Percentiles rank a stretch among this genome's conserved stretches.
Conservation (phyloP, 2,888 invertebrate species). For the Prenolepis imparis region DNA sequence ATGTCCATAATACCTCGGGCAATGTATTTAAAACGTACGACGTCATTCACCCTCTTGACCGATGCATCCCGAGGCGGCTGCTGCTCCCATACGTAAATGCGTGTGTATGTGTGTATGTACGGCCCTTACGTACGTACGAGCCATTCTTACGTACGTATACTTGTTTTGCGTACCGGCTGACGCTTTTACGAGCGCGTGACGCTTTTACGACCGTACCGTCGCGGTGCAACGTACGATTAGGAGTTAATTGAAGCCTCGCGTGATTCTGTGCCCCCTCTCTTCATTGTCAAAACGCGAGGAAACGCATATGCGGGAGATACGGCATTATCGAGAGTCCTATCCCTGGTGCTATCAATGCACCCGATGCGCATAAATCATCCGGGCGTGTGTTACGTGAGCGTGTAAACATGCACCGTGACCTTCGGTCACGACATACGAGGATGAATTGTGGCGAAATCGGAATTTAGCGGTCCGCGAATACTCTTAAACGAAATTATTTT, state of each 20-base stretch:
- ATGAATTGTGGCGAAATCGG: conserved; percentile 3
- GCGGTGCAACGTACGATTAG: conserved; percentile 76
- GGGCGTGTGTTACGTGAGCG: conserved; percentile 39
- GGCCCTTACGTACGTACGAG: conserved; percentile 29
- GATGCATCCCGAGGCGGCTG: conserved; percentile 20
- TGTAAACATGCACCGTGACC: conserved; percentile 11
- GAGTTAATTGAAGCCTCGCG: conserved; percentile 68
- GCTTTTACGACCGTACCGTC: conserved; percentile 69
- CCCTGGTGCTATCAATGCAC: conserved; percentile 21
- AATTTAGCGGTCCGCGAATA: background rate
- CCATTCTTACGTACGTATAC: conserved; percentile 34
- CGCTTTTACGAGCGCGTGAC: conserved; percentile 73
- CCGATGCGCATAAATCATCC: conserved; percentile 36
- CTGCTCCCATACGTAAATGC: background rate
- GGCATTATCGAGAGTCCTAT: conserved; percentile 37
- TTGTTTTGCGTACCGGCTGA: conserved; percentile 66
- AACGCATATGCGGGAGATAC: conserved; percentile 42
- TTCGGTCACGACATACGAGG: conserved; percentile 1
- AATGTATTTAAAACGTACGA: conserved; percentile 38
- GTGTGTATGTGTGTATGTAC: background rate
- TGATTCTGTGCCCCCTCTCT: conserved; percentile 18
- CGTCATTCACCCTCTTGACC: conserved; percentile 40
- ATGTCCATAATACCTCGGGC: conserved; percentile 18
- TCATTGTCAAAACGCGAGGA: background rate
- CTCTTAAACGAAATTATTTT: background rate